Evolutionary conservation across 2,888 invertebrate species (phyloP), one percentile per base, ranked within the genome.

Genomic region (Pyrrhia umbra): DNA sequence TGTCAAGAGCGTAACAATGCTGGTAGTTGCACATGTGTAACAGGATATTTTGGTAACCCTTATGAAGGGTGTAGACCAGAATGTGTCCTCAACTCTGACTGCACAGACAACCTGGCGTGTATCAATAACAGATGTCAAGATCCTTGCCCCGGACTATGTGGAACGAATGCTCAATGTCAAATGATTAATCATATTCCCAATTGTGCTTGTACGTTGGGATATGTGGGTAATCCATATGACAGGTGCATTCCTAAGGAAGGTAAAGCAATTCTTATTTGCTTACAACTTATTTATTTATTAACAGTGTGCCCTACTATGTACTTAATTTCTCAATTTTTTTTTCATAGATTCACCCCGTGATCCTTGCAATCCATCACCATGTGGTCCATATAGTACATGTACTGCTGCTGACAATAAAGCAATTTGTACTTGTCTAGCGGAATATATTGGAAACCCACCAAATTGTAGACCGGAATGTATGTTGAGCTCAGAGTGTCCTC

Each of bases 391-490:
- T 85, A 96, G 97, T 66, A 93, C 96, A 74, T 98, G 98, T 84
- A 95, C 95, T 66, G 95, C 95, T 68, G 87, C 94, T 20, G 96
- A 96, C 75, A 94, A 95, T 55, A 96, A 96, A 81, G 97, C 97
- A 2, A 94, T 96, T 10, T 98, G 98, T 84, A 95, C 96, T 1
- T 98, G 98, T 77, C 88, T 96, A 60, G 93, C 96, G 16, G 95
- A 96, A 67, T 97, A 96, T 81, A 93, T 96, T 37, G 98, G 98
- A 15, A 96, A 95, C 82, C 97, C 98, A 66, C 96, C 96, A 30
- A 96, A 96, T 39, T 98, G 98, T 84, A 94, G 97, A 78, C 97
- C 97, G 0, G 97, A 97, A 92, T 98, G 98, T 87, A 95, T 97
- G 9, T 96, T 97, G 72, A 97, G 97, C 78, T 95, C 97, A 0